Evolutionary conservation across 1,140 invertebrate species (phyloP), one percentile per base, ranked within the genome.

Genomic region (Drosophila simulans): DNA sequence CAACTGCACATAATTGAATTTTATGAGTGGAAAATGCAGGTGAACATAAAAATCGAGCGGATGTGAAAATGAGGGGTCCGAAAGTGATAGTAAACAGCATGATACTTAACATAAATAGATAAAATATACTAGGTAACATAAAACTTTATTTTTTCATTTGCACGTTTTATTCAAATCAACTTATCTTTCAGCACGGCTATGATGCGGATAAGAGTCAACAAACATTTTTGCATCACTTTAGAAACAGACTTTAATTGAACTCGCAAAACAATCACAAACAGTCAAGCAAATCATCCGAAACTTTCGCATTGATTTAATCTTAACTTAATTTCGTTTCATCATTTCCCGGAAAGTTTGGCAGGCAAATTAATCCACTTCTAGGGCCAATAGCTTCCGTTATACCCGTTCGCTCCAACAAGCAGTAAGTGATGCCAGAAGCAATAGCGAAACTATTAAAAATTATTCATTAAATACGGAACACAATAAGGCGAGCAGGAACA

Each of bases 381-480:
- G 56, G 54, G 25, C 37, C 34, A 70, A 56, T 70, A 69, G 42
- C 48, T 56, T 39, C 66, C 51, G 17, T 27, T 48, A 35, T 52
- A 45, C 13, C 40, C 42, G 51, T 12, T 35, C 31, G 20, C 42
- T 20, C 55, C 63, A 11, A 7, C n/a, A 25, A 48, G 35, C 49
- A 39, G 42, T 17, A 39, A 45, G 70, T 49, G 77, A 59, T 46
- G 68, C 43, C 43, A 22, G 17, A 35, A 45, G 63, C 80, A 69
- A 69, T 84, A 71, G 69, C 17, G 64, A 35, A 83, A 82, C 83
- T 88, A 85, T 85, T 85, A 86, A 86, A 86, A 88, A 89, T 86
- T 86, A 86, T 86, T 88, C 83, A 86, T 86, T 86, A 86, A 88
- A 88, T 88, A 80, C 84, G 70, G 57, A 64, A 79, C 59, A 83